Percentiles rank a stretch among this genome's conserved stretches.
phyloP scores from a whole-genome alignment of 2,888 invertebrate species.

The Ophonus ardosiacus region DNA sequence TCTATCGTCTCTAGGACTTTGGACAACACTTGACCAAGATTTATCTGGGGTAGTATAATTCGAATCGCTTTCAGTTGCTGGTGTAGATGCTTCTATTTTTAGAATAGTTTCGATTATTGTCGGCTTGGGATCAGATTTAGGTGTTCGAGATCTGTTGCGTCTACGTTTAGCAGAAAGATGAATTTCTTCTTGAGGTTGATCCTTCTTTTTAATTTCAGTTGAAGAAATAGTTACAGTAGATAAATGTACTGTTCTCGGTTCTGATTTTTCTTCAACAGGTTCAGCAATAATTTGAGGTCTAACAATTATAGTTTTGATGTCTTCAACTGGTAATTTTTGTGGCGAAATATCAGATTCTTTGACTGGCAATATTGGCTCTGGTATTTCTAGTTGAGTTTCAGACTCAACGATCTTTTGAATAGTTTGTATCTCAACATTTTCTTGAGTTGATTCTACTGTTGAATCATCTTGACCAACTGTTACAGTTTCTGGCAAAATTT shows the following conservation, averaged over 20 bases:
- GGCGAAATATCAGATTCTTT: neutral
- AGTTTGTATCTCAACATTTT: neutral
- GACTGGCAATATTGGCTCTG: neutral
- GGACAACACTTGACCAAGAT: slow-evolving; percentile 71
- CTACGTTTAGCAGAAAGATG: slow-evolving; percentile 19
- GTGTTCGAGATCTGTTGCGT: slow-evolving; percentile 52
- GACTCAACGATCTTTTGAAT: neutral
- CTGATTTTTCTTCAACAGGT: slow-evolving; percentile 32
- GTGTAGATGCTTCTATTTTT: neutral
- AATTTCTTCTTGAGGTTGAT: slow-evolving; percentile 32
- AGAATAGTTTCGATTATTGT: slow-evolving; percentile 26
- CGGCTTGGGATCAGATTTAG: slow-evolving; percentile 24
- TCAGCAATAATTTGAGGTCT: neutral
- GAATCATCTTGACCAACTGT: neutral
- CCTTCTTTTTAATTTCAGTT: slow-evolving; percentile 32
- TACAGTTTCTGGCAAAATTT: neutral
- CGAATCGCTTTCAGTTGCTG: neutral
- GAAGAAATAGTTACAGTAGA: slow-evolving; percentile 40
- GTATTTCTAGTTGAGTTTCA: neutral
- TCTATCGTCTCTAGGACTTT: slow-evolving; percentile 16
- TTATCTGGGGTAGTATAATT: slow-evolving; percentile 66
- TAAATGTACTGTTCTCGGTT: slow-evolving; percentile 16
- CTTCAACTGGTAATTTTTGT: slow-evolving; percentile 9
- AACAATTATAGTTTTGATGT: neutral
- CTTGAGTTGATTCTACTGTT: neutral